These are phyloP conservation scores for Cardinalis cardinalis DNA, from an alignment of 2,113 vertebrate species.

Conservation along the genomic window DNA sequence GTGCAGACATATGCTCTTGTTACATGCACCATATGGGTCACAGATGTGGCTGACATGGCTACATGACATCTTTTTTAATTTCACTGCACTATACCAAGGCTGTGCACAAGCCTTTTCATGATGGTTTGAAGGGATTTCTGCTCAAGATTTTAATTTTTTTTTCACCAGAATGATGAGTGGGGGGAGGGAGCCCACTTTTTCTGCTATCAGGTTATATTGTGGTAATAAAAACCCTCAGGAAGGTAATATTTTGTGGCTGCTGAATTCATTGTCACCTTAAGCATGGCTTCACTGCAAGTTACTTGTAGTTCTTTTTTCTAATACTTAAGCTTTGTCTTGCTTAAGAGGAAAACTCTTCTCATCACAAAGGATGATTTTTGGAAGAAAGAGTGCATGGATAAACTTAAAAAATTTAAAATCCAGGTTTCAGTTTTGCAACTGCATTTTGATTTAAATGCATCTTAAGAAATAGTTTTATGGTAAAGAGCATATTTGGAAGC, in stretches of 20 bases:
- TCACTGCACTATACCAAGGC: conserved; percentile 37
- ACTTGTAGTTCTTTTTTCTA: neutral
- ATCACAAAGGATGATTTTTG: neutral
- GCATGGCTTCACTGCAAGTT: neutral
- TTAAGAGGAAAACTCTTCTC: neutral
- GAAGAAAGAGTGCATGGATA: neutral
- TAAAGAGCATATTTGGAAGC: neutral
- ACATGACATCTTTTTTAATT: conserved; percentile 69
- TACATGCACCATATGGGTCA: conserved; percentile 74
- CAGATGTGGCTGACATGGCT: conserved; percentile 72
- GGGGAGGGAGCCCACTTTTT: neutral
- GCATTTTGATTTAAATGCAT: neutral
- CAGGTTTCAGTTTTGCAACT: neutral
- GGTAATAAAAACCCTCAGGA: neutral
- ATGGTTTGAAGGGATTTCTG: conserved; percentile 24
- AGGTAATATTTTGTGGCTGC: neutral
- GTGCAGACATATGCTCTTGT: conserved; percentile 68
- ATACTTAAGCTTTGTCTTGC: neutral
- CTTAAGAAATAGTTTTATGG: neutral
- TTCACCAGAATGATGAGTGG: neutral
- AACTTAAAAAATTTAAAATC: neutral
- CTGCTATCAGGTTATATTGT: neutral
- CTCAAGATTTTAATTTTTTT: neutral
- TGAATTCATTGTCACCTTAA: conserved; percentile 28
- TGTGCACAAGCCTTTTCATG: conserved; percentile 13